Conservation (phyloP, 1,140 invertebrate genomes). For the Procambarus clarkii region DNA sequence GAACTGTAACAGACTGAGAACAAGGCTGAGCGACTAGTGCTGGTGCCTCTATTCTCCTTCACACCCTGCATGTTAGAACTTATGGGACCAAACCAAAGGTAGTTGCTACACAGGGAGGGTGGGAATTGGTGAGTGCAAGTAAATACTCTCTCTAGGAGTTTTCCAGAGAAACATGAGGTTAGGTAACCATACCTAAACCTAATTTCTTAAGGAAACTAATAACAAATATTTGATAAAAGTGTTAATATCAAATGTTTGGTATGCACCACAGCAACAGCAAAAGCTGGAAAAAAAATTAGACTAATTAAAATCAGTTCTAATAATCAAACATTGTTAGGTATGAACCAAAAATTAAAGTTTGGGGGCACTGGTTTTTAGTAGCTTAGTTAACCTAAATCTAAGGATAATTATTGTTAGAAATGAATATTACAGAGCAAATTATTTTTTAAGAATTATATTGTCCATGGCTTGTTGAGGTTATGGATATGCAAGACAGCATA, state of each 20-base stretch:
- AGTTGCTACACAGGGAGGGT: slow-evolving; percentile 50
- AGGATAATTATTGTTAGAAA: not conserved
- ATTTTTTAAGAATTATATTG: not conserved
- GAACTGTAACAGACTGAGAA: not conserved
- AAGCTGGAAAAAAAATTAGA: not conserved
- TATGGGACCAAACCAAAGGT: slow-evolving; percentile 62
- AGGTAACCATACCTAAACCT: slow-evolving; percentile 1
- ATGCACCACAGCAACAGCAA: not conserved
- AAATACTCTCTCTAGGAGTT: slow-evolving; percentile 27
- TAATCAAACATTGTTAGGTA: too few relatives aligned
- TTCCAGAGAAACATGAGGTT: slow-evolving; percentile 12
- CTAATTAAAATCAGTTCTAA: too few relatives aligned
- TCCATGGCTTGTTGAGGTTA: not conserved
- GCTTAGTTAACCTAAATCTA: not conserved
- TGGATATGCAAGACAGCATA: not conserved
- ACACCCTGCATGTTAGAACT: slow-evolving; percentile 67
- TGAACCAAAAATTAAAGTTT: not conserved
- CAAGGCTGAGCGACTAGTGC: slow-evolving; percentile 33
- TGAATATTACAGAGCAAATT: not conserved
- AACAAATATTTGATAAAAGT: not conserved
- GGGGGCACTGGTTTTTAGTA: not conserved
- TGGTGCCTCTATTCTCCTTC: slow-evolving; percentile 40
- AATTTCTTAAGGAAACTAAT: not conserved
- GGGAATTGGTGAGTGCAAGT: slow-evolving; percentile 28
- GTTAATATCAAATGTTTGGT: not conserved